Conservation (phyloP, 2,888 invertebrate genomes). For the Machimus atricapillus region DNA sequence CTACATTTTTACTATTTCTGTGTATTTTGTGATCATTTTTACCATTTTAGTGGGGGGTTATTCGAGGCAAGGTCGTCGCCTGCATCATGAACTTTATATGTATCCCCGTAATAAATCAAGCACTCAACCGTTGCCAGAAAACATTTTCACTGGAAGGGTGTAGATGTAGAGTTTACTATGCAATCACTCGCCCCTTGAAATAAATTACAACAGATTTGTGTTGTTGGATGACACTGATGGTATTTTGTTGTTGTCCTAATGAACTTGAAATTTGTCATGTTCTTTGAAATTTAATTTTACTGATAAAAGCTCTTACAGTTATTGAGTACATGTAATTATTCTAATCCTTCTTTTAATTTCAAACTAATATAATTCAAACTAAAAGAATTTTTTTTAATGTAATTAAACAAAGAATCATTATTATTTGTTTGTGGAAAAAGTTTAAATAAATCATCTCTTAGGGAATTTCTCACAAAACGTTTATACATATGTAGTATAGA, state of each 20-base stretch:
- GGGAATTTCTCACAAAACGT: too few species aligned
- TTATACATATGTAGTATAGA: too few species aligned
- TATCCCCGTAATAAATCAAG: background rate
- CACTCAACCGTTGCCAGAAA: background rate
- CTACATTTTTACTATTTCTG: background rate
- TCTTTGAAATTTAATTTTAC: background rate
- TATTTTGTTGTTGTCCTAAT: slow-evolving; percentile 37
- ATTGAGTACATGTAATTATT: background rate
- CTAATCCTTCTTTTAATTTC: too few species aligned
- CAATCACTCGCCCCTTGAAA: background rate
- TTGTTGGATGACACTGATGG: slow-evolving; percentile 17
- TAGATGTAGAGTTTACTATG: background rate
- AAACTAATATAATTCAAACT: too few species aligned
- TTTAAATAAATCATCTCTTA: too few species aligned
- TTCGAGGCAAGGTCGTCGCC: background rate
- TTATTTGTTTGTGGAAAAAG: too few species aligned
- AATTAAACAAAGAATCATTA: too few species aligned
- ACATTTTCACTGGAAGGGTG: background rate
- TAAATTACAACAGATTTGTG: slow-evolving; percentile 40
- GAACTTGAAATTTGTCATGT: slow-evolving; percentile 37
- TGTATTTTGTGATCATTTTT: background rate
- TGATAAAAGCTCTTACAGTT: background rate
- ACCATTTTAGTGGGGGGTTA: background rate
- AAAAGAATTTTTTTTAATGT: too few species aligned
- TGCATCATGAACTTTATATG: background rate